Evolutionary conservation across 2,113 vertebrate species (phyloP).

Genomic region (Ammodytes dubius): DNA sequence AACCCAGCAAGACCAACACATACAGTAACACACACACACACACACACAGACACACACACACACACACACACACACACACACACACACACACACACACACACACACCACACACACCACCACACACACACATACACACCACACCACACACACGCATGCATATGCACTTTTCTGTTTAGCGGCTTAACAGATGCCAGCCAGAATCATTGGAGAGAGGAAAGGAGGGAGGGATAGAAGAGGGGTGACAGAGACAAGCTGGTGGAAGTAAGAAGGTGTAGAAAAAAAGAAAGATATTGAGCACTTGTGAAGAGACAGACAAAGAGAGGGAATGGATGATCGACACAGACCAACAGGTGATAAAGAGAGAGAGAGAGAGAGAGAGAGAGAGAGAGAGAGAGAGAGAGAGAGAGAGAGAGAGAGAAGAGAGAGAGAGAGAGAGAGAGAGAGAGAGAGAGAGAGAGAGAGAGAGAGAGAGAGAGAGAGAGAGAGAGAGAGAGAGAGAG

Average conservation of each 20-base stretch:
- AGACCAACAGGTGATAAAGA: constrained; percentile 49
- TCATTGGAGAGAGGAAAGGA: constrained; percentile 70
- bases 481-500: constrained; percentile 23
- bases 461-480: constrained; percentile 25
- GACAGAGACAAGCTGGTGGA: constrained; percentile 62
- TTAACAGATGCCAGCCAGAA: constrained; percentile 88
- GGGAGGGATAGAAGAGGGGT: constrained; percentile 61
- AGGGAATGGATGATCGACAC: constrained; percentile 42
- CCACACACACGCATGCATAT: constrained; percentile 58
- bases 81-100: constrained; percentile 60
- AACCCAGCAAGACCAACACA: constrained; percentile 87
- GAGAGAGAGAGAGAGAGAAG: constrained; percentile 29
- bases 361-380: constrained; percentile 28
- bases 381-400: constrained; percentile 33
- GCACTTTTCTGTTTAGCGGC: constrained; percentile 84
- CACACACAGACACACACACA: constrained; percentile 37
- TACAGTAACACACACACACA: constrained; percentile 43
- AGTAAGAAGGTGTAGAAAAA: constrained; percentile 52
- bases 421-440: constrained; percentile 35
- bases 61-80: constrained; percentile 31
- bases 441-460: constrained; percentile 21
- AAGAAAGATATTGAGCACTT: constrained; percentile 50
- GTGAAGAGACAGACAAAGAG: constrained; percentile 64
- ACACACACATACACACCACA: constrained; percentile 28
- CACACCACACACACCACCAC: constrained; percentile 51